Conservation (phyloP, 1,140 invertebrate species). For the Chrysomallon squamiferum region DNA sequence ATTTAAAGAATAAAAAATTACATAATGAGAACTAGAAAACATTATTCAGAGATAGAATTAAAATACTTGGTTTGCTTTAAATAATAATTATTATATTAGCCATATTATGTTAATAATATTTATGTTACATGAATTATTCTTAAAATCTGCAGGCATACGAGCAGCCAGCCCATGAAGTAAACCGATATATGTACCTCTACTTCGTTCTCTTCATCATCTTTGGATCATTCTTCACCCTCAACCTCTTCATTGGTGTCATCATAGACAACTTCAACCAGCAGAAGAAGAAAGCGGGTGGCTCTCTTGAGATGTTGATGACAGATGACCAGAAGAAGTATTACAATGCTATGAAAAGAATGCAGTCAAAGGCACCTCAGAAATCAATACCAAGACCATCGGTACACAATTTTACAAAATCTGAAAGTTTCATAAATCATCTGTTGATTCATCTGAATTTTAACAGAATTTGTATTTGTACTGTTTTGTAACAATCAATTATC, state of each 20-base stretch:
- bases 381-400: constrained; percentile 90
- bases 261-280: constrained; percentile 99
- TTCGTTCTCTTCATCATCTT: constrained; percentile 98
- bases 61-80: too few species aligned
- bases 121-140: too few species aligned
- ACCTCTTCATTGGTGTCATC: constrained; percentile 98
- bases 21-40: too few species aligned
- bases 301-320: constrained; percentile 99
- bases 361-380: constrained; percentile 96
- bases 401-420: constrained; percentile 22
- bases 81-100: too few species aligned
- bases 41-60: too few species aligned
- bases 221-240: constrained; percentile 96
- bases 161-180: constrained; percentile 92
- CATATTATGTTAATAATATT: too few species aligned
- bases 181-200: constrained; percentile 97
- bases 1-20: too few species aligned
- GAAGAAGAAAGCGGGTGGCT: constrained; percentile 94
- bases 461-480: not conserved
- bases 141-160: constrained; percentile 75
- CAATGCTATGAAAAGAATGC: constrained; percentile 99
- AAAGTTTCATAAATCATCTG: not conserved
- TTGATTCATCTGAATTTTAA: not conserved
- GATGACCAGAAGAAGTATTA: constrained; percentile 99
- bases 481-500: not conserved